phyloP scores from a whole-genome alignment of 92 coral and sea anemone species.

The Porites cylindrica region DNA sequence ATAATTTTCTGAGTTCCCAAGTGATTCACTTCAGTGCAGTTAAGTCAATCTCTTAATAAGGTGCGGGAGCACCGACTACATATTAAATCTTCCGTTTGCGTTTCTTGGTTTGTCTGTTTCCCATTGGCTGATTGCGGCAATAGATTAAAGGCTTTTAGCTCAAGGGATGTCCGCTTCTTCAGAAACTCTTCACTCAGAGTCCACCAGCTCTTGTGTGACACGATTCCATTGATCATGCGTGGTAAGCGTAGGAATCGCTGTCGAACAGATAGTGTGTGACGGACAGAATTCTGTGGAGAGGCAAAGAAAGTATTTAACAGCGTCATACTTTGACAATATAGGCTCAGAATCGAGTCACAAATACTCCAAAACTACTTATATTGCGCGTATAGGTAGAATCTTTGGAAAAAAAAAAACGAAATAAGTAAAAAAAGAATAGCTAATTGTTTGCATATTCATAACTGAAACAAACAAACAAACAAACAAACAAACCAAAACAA shows the following conservation, averaged over 20 bases:
- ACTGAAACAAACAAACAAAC: no score
- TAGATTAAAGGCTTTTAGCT: not conserved
- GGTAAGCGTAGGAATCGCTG: constrained; percentile 54
- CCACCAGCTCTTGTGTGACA: constrained; percentile 51
- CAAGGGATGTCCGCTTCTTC: not conserved
- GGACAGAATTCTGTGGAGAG: constrained; percentile 46
- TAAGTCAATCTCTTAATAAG: not conserved
- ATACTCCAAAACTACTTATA: no score
- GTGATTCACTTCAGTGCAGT: no score
- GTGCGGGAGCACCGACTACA: not conserved
- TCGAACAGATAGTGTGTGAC: constrained; percentile 52
- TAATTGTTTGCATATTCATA: no score
- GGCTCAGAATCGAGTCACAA: no score
- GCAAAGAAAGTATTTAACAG: not conserved
- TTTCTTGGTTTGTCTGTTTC: not conserved
- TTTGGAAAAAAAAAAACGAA: no score
- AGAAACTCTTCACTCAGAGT: constrained; percentile 39
- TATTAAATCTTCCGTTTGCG: not conserved
- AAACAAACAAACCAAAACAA: no score
- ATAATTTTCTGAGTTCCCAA: no score
- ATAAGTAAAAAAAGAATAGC: no score
- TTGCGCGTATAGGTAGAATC: no score
- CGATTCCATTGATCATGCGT: constrained; percentile 45
- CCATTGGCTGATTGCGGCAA: not conserved
- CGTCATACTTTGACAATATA: no score